Base-by-base conservation (phyloP, 64 coral and sea anemone genomes). In the Stylophora pistillata region DNA sequence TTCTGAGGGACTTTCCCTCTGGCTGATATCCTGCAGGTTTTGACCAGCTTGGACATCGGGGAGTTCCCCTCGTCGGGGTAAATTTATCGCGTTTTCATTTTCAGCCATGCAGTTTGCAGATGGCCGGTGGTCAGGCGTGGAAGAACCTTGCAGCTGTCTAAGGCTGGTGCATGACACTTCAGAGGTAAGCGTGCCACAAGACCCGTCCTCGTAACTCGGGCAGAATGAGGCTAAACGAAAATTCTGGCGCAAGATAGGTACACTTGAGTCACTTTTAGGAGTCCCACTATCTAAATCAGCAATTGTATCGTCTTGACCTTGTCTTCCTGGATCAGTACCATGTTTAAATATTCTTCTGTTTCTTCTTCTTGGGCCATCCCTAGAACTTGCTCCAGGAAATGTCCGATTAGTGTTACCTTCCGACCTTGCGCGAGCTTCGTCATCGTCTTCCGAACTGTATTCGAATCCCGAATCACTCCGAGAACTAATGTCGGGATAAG, bases 371-470 rank as follows among this genome's bases (percentile, higher is more conserved):
- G 58, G 41, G 32, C 16, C 65, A 65, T 64, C 33, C 18, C 18
- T 65, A 17, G 79, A 82, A 32, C 17, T 9, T 31, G 0, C 20
- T 2, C 23, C 23, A 25, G 79, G 58, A 82, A 65, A 82, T 1
- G 79, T 53, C 13, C 18, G 16, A 65, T 64, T 64, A 1, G 11
- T 31, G 5, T 9, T 3, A 25, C 30, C 30, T 29, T 9, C 30
- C 1, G 58, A 20, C 18, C 30, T 65, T 3, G 29, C 30, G 18
- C 20, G 59, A 34, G 59, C 56, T n/a, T 81, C 88, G 5, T 77
- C 89, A 12, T 91, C 79, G 37, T 91, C 89, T 2, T 86, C 89
- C 0, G 71, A 85, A 41, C 89, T 85, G 32, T 86, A 85, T 14
- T 77, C 89, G 53, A 75, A 72, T 13, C 78, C 82, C 34, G 57